Conservation (phyloP, 2,113 vertebrate species). For the Anseranas semipalmata region DNA sequence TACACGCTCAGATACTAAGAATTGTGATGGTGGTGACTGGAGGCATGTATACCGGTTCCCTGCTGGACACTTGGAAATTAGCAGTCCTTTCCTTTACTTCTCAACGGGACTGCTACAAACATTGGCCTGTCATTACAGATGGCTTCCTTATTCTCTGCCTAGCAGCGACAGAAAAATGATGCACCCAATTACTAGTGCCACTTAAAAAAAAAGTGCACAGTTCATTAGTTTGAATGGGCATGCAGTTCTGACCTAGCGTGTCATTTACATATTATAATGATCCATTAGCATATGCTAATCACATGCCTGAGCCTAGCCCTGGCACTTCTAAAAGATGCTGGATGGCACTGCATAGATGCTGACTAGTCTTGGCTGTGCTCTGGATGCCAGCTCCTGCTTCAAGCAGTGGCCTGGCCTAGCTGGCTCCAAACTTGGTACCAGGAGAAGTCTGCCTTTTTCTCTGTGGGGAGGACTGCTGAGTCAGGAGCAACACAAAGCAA, state of each 20-base stretch:
- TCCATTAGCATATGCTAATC: slow-evolving; percentile 59
- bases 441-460: not conserved
- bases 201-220: slow-evolving; percentile 41
- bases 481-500: not conserved
- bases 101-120: slow-evolving; percentile 44
- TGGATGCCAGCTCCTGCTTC: not conserved
- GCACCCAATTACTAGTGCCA: slow-evolving; percentile 49
- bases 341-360: not conserved
- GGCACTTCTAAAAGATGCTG: not conserved
- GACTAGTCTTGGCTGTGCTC: not conserved
- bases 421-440: not conserved
- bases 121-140: slow-evolving; percentile 43
- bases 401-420: not conserved
- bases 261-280: slow-evolving; percentile 63
- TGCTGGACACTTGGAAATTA: slow-evolving; percentile 66
- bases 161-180: slow-evolving; percentile 56
- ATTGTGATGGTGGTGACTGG: slow-evolving; percentile 50
- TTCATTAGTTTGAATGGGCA: slow-evolving; percentile 61
- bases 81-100: slow-evolving; percentile 64
- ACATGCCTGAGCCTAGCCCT: slow-evolving; percentile 5
- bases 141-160: slow-evolving; percentile 60
- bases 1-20: slow-evolving; percentile 45
- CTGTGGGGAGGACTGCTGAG: not conserved
- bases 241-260: slow-evolving; percentile 61
- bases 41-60: slow-evolving; percentile 57